A percentile compares a stretch with the other conserved stretches of the same genome.
phyloP scores from a whole-genome alignment of 2,888 invertebrate species.

The Sinelater perroti region DNA sequence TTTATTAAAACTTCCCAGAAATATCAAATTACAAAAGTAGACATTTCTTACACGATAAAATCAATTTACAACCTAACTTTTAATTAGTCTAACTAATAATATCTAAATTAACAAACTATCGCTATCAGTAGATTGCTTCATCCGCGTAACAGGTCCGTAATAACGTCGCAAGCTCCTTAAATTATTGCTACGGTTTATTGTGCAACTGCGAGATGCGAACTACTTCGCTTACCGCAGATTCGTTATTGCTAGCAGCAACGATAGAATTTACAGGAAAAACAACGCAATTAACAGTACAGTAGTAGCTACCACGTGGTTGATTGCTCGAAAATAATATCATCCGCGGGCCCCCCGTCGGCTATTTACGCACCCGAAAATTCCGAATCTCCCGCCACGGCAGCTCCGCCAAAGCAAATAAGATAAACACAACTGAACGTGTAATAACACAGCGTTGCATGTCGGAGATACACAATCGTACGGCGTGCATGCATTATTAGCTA shows the following conservation, averaged over 20 bases:
- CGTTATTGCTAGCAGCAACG: too few relatives aligned
- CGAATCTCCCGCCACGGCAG: too few relatives aligned
- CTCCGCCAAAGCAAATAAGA: too few relatives aligned
- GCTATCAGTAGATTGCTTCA: conserved; percentile 23
- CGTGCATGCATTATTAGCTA: conserved; percentile 52
- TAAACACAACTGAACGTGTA: conserved; percentile 40
- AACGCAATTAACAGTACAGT: conserved; percentile 8
- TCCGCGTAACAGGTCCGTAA: conserved; percentile 14
- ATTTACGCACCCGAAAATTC: too few relatives aligned
- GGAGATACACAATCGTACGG: conserved; percentile 48
- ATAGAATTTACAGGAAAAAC: conserved; percentile 8
- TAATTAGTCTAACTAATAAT: conserved; percentile 33
- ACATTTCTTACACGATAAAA: conserved; percentile 29
- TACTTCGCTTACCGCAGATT: too few relatives aligned
- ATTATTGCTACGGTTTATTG: conserved; percentile 37
- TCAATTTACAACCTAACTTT: conserved; percentile 32
- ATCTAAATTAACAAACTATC: conserved; percentile 31
- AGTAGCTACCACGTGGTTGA: conserved; percentile 17
- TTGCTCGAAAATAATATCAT: conserved; percentile 21
- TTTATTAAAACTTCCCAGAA: conserved; percentile 27
- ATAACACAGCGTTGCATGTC: conserved; percentile 54
- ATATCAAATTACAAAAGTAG: conserved; percentile 33
- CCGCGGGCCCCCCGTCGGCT: too few relatives aligned
- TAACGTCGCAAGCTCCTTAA: conserved; percentile 21
- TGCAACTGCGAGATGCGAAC: too few relatives aligned